Base-by-base conservation (phyloP, 64 coral and sea anemone species). In the Astreopora myriophthalma region DNA sequence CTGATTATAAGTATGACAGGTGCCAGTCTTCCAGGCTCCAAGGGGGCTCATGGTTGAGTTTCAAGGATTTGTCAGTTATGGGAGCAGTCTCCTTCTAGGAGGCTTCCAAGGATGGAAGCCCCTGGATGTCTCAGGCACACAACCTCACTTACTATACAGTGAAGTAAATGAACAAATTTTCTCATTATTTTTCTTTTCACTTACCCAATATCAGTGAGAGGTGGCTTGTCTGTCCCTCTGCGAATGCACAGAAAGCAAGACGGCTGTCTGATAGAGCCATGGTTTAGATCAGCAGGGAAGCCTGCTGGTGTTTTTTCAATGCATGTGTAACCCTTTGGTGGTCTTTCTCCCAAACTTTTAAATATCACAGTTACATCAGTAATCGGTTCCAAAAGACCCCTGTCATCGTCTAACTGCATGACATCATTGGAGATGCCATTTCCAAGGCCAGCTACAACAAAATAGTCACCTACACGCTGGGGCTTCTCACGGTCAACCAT, bases 351-450 rank as follows among this genome's bases (percentile, higher is more conserved):
- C 29, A 92, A 91, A 80, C 90, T 95, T 67, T 95, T 95, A 25
- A 98, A 95, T 73, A 98, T 95, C 23, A 98, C 96, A 46, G 93
- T 91, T 31, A 98, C 55, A 76, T 98, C 96, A 63, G 96, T 98
- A 48, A 98, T 98, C 74, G 96, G 96, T 38, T 98, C 93, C 16
- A 93, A 37, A 24, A 92, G 74, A 13, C 70, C 80, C 16, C 79
- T 69, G 24, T 93, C 90, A 5, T 79, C 89, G 25, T 98, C 93
- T 10, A 85, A 72, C 24, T 93, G 89, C 74, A 78, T 88, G 55
- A 89, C 81, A 58, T 92, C 46, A 60, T 86, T 74, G 34, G 90
- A 82, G 33, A 60, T 61, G 49, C 69, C 73, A 67, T 87, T 89
- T 0, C 96, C 93, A 31, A 98, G 93, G 34, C 96, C 96, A 29